Conservation (phyloP, 2,113 vertebrate species). For the Notechis scutatus region DNA sequence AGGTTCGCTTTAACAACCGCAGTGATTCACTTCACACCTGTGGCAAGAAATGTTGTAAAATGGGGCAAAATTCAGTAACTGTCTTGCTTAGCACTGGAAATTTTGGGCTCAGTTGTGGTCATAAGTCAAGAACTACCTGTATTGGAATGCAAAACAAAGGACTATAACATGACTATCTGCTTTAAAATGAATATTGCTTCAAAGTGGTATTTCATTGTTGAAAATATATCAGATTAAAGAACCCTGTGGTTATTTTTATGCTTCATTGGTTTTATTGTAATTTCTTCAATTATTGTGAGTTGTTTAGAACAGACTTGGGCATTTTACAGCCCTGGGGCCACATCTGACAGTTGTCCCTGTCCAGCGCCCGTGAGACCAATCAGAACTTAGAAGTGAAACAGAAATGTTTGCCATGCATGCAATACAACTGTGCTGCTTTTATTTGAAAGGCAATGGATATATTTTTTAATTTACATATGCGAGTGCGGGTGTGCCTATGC, state of each 20-base stretch:
- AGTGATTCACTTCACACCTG: neutral
- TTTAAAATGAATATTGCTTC: neutral
- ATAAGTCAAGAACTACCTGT: neutral
- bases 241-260: neutral
- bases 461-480: neutral
- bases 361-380: neutral
- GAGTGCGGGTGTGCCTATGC: neutral
- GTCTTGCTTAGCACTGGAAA: neutral
- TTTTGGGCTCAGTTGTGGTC: neutral
- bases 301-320: neutral
- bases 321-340: neutral
- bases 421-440: neutral
- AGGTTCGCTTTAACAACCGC: neutral
- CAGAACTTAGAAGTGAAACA: neutral
- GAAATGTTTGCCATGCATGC: neutral
- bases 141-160: neutral
- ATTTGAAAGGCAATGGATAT: neutral
- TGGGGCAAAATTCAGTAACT: neutral
- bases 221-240: neutral
- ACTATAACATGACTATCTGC: neutral
- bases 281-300: neutral
- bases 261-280: neutral
- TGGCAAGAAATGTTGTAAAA: neutral
- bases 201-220: neutral
- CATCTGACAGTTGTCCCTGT: neutral